Conservation (phyloP, 2,797 vertebrate genomes). For the Enteromius radiatus region DNA sequence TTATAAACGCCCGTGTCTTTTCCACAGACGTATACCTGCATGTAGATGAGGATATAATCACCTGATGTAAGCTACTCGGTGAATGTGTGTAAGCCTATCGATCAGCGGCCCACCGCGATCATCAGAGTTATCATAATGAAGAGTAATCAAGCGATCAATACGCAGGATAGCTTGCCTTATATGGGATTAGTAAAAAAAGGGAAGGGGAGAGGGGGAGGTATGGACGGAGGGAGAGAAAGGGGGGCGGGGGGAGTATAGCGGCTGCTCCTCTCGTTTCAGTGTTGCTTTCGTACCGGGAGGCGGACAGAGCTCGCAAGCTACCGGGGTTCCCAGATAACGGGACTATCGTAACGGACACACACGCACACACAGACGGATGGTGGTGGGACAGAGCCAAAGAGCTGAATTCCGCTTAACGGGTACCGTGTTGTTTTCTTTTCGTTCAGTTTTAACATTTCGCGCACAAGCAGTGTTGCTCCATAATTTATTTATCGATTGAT, state of each 20-base stretch:
- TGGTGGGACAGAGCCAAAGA: constrained; percentile 75
- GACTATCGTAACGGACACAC: constrained; percentile 55
- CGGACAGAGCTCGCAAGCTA: constrained; percentile 69
- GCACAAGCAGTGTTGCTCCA: constrained; percentile 58
- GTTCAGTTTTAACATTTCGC: constrained; percentile 53
- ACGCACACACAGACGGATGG: constrained; percentile 68
- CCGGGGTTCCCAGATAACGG: constrained; percentile 73
- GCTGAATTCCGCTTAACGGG: constrained; percentile 67
- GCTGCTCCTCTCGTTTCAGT: constrained; percentile 69
- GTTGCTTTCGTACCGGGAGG: constrained; percentile 74
- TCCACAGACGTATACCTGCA: constrained; percentile 25
- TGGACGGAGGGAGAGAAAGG: constrained; percentile 47
- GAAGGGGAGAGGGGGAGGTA: constrained; percentile 63
- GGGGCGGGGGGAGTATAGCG: constrained; percentile 51
- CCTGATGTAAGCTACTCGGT: constrained; percentile 46
- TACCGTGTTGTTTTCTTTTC: constrained; percentile 60
- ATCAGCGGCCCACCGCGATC: constrained; percentile 75
- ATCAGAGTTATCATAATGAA: constrained; percentile 81
- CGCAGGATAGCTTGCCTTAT: constrained; percentile 67
- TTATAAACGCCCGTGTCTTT: background rate
- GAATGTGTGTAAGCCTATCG: constrained; percentile 68
- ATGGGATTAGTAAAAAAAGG: constrained; percentile 64
- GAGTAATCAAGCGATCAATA: constrained; percentile 80
- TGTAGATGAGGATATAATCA: constrained; percentile 49
- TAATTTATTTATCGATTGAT: constrained; percentile 76